A percentile compares a stretch with the other conserved stretches of the same genome.
Conservation (phyloP, 2,888 invertebrate genomes). For the Globia sparganii region DNA sequence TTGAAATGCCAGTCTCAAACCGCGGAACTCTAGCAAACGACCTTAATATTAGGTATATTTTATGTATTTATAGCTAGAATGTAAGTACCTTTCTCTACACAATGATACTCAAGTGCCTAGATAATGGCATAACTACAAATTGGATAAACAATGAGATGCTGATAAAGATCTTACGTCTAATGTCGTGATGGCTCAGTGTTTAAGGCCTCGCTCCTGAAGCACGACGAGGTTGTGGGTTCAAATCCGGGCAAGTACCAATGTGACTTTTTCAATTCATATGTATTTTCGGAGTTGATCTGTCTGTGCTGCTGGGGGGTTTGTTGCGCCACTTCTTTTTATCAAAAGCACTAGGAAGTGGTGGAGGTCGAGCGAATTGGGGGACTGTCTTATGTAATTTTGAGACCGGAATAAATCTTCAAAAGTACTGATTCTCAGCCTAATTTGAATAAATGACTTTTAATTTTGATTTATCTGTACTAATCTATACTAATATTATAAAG, state of each 20-base stretch:
- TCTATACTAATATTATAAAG: too few species aligned
- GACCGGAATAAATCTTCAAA: too few species aligned
- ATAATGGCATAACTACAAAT: slow-evolving; percentile 24
- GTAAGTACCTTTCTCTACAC: background rate
- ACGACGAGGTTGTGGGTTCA: background rate
- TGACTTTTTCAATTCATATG: background rate
- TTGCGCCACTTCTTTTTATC: too few species aligned
- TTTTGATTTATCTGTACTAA: background rate
- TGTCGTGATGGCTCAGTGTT: background rate
- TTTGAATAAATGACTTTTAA: too few species aligned
- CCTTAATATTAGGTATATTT: background rate
- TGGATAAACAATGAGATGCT: slow-evolving; percentile 10
- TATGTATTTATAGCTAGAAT: background rate
- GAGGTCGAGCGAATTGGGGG: too few species aligned
- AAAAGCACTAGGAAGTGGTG: too few species aligned
- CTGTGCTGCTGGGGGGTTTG: too few species aligned
- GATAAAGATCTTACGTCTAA: slow-evolving; percentile 20
- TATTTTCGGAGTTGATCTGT: background rate
- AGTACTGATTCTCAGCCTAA: too few species aligned
- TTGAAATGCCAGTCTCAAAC: background rate
- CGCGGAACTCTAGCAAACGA: background rate
- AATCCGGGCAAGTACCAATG: background rate
- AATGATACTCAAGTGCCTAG: background rate
- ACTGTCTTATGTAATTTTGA: too few species aligned
- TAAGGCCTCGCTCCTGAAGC: background rate